Evolutionary conservation across 2,797 vertebrate species (phyloP).

Genomic region (Lophius americanus): DNA sequence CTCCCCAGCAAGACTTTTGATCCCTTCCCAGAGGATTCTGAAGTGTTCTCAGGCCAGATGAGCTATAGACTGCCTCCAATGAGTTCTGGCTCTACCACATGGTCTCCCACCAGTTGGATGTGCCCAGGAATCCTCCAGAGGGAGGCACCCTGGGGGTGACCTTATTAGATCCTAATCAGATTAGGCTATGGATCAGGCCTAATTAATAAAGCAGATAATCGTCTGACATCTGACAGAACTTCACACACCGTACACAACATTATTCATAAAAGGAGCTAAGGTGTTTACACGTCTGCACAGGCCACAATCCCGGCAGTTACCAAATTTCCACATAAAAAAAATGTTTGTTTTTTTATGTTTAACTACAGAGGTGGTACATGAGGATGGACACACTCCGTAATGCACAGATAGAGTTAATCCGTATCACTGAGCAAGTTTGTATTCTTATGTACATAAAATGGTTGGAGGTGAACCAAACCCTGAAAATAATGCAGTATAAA

Average conservation of each 20-base stretch:
- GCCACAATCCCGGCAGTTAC: not conserved
- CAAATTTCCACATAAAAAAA: constrained; percentile 9
- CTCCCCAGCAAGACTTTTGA: too few species aligned
- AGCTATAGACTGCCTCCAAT: too few species aligned
- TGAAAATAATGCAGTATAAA: not conserved
- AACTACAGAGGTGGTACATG: not conserved
- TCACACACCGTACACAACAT: not conserved
- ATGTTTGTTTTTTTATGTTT: constrained; percentile 4
- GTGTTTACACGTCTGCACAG: not conserved
- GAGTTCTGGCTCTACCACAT: too few species aligned
- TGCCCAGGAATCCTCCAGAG: too few species aligned
- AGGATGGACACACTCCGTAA: not conserved
- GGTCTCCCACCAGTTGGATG: too few species aligned
- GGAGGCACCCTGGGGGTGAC: too few species aligned
- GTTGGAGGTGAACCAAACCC: constrained; percentile 1
- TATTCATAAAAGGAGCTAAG: not conserved
- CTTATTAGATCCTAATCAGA: too few species aligned
- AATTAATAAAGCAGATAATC: not conserved
- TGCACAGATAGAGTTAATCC: constrained; percentile 2
- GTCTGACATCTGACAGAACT: not conserved
- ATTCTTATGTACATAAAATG: constrained; percentile 11
- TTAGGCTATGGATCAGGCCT: too few species aligned
- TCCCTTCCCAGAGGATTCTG: too few species aligned
- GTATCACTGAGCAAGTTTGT: not conserved
- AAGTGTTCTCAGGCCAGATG: too few species aligned